Conservation (phyloP, 2,888 invertebrate genomes). For the Philereme vetulata region DNA sequence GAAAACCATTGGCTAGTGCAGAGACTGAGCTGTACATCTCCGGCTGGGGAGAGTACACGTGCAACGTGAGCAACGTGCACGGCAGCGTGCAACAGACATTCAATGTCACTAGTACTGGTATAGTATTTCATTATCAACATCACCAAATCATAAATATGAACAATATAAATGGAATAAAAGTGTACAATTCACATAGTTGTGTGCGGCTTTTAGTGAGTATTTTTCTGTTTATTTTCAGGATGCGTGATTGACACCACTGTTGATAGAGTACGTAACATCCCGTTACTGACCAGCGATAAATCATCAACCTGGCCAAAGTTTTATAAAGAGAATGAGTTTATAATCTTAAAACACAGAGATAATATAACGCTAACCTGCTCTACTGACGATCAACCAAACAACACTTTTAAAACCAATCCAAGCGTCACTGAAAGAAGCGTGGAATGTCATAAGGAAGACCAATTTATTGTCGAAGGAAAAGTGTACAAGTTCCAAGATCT, state of each 20-base stretch:
- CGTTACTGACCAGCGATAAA: conserved; percentile 11
- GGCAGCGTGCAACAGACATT: conserved; percentile 29
- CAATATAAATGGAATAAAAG: neutral
- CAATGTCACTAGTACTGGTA: conserved; percentile 20
- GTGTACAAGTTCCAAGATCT: conserved; percentile 28
- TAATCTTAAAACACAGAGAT: conserved; percentile 13
- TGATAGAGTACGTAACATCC: conserved; percentile 10
- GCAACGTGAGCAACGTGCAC: conserved; percentile 34
- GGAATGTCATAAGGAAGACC: conserved; percentile 32
- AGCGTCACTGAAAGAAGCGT: conserved; percentile 21
- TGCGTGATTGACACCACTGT: conserved; percentile 24
- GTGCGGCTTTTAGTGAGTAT: neutral
- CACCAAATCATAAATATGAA: neutral
- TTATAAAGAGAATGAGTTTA: neutral
- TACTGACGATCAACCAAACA: conserved; percentile 19
- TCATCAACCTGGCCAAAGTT: conserved; percentile 5
- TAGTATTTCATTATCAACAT: neutral
- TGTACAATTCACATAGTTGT: too few species aligned
- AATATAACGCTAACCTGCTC: conserved; percentile 26
- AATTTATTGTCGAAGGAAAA: conserved; percentile 27
- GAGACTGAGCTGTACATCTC: conserved; percentile 7
- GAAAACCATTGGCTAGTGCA: conserved; percentile 11
- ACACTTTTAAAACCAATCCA: conserved; percentile 26
- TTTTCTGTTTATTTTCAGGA: conserved; percentile 11
- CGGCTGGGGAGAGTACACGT: conserved; percentile 37